phyloP scores from a whole-genome alignment of 2,888 invertebrate genomes.

The Agonopterix subpropinquella region DNA sequence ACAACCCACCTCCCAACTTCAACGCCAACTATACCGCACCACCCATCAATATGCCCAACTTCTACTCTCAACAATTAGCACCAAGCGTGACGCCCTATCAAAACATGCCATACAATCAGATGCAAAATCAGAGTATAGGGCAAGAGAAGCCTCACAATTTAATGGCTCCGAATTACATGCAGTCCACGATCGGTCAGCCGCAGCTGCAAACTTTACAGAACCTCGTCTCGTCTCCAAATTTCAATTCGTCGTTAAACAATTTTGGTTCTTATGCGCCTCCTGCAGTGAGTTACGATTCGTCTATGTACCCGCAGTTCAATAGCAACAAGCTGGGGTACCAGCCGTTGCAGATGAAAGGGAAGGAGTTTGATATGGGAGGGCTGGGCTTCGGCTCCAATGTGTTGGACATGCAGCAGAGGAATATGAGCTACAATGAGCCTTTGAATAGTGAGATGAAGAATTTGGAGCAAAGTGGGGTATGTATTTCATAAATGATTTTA shows the following conservation, averaged over 20 bases:
- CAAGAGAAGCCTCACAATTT: slow-evolving; percentile 29
- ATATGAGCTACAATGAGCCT: slow-evolving; percentile 35
- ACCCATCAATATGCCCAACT: slow-evolving; percentile 36
- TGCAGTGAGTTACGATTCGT: slow-evolving; percentile 46
- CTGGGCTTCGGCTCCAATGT: slow-evolving; percentile 34
- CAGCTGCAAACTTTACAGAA: slow-evolving; percentile 48
- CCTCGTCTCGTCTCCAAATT: slow-evolving; percentile 46
- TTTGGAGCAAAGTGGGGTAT: slow-evolving; percentile 41
- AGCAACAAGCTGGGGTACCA: slow-evolving; percentile 40
- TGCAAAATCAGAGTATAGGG: slow-evolving; percentile 24
- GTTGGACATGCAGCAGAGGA: slow-evolving; percentile 41
- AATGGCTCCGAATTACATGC: slow-evolving; percentile 32
- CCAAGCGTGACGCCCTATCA: slow-evolving; percentile 39
- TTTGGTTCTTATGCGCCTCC: slow-evolving; percentile 41
- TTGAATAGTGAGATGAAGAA: slow-evolving; percentile 29
- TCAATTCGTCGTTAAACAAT: slow-evolving; percentile 50
- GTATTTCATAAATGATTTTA: slow-evolving; percentile 9
- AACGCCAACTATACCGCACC: slow-evolving; percentile 29
- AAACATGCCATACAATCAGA: slow-evolving; percentile 28
- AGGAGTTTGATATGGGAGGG: slow-evolving; percentile 37
- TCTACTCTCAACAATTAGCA: slow-evolving; percentile 36
- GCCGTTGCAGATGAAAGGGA: slow-evolving; percentile 40
- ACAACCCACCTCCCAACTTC: slow-evolving; percentile 33
- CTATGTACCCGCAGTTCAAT: slow-evolving; percentile 62
- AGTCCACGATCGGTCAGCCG: slow-evolving; percentile 46